Percentiles rank a stretch among this genome's conserved stretches.
Evolutionary conservation across 2,888 invertebrate species (phyloP).

Genomic region (Charanyca ferruginea): DNA sequence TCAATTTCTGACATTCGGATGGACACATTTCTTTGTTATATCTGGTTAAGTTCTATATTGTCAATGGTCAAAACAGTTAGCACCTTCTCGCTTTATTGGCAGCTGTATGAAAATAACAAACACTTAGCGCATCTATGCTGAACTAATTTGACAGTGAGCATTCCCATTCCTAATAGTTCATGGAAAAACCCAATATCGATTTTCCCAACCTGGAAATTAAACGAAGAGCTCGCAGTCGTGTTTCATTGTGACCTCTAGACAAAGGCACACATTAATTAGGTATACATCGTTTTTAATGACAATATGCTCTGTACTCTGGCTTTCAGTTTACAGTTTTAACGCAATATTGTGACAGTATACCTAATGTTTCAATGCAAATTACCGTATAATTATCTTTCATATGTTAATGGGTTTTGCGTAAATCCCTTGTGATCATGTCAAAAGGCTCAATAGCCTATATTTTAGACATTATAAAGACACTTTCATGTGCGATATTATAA

Average conservation of each 20-base stretch:
- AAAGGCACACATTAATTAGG: conserved; percentile 2
- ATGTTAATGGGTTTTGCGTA: conserved; percentile 25
- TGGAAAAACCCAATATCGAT: too few relatives aligned
- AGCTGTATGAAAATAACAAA: too few relatives aligned
- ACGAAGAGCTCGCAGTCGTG: neutral
- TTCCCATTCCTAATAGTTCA: too few relatives aligned
- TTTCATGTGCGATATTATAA: too few relatives aligned
- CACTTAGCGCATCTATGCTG: too few relatives aligned
- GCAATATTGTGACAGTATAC: conserved; percentile 12
- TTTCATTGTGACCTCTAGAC: neutral
- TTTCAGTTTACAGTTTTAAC: conserved; percentile 17
- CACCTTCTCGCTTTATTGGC: too few relatives aligned
- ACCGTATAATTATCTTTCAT: conserved; percentile 20
- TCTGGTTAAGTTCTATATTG: too few relatives aligned
- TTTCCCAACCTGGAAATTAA: too few relatives aligned
- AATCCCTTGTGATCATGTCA: conserved; percentile 42
- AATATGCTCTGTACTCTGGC: neutral
- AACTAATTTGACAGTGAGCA: too few relatives aligned
- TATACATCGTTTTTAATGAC: conserved; percentile 1
- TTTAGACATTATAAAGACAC: conserved; percentile 10
- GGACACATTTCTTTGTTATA: too few relatives aligned
- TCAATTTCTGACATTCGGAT: too few relatives aligned
- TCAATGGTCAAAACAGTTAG: too few relatives aligned
- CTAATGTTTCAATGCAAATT: conserved; percentile 18
- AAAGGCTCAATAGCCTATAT: conserved; percentile 18